Base-by-base conservation (phyloP, 37 sponge, comb jelly and placozoan genomes). In the Oscarella lobularis region DNA sequence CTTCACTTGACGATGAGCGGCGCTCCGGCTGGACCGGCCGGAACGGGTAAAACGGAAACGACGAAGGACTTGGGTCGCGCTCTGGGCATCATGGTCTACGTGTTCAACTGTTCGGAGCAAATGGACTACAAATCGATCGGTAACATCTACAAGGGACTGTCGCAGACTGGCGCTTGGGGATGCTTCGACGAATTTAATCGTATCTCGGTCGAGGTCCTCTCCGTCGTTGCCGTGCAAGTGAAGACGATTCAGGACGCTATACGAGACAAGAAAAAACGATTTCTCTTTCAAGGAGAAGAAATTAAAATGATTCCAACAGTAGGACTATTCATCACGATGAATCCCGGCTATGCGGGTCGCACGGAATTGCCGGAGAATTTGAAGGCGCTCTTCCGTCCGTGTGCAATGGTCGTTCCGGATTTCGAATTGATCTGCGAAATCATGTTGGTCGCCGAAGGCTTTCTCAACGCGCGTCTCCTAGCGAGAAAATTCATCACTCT, bases 361-460 rank as follows among this genome's bases (percentile, higher is more conserved):
- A 88, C 92, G 37, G 99, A 98, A 74, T 81, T 98, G 33, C 99
- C 99, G 37, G 99, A 98, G 74, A 98, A 98, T 71, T 83, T 98
- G 71, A 98, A 98, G 77, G 89, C 92, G 37, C 79, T 91, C 9
- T 98, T 96, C 81, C 66, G 99, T 65, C 95, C 99, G 6, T 90
- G 92, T 84, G 99, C 99, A 72, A 98, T 98, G 99, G 92, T 98
- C 40, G 99, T 98, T 38, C 99, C 99, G 36, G 99, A 98, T 73
- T 90, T 88, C 84, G 89, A 94, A 75, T 80, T 98, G 60, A 98
- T 98, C 66, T 85, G 85, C 72, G 92, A 91, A 82, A 91, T 98
- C 80, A 98, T 91, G 95, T 85, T 98, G 83, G 95, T 91, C 66
- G 89, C 92, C 72, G 99, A 90, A 55, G 99, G 99, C 14, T 98